Conservation (phyloP, 2,797 vertebrate species). For the Mionectes olivaceus region DNA sequence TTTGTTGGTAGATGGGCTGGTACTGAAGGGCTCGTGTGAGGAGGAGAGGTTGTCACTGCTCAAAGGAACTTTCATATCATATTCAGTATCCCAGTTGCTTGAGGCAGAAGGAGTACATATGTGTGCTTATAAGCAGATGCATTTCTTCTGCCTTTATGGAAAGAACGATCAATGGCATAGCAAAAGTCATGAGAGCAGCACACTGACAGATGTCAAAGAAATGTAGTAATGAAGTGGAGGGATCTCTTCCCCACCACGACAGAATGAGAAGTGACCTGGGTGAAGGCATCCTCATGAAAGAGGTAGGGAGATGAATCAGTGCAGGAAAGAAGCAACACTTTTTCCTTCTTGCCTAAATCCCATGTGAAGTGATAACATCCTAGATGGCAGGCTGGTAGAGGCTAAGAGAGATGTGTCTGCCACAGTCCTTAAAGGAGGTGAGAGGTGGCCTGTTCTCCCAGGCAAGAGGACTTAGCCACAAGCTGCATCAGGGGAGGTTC, state of each 20-base stretch:
- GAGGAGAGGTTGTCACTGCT: neutral
- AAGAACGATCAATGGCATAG: neutral
- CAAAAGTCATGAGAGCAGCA: neutral
- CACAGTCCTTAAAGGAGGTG: neutral
- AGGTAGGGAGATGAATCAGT: neutral
- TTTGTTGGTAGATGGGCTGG: accelerated
- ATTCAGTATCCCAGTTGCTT: neutral
- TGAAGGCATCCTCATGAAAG: neutral
- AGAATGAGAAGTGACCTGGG: neutral
- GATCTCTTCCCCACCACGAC: neutral
- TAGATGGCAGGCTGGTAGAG: neutral
- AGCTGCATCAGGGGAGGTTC: no score
- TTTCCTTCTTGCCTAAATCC: neutral
- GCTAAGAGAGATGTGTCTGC: neutral
- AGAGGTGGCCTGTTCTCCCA: no score
- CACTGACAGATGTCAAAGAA: neutral
- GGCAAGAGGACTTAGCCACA: no score
- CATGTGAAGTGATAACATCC: neutral
- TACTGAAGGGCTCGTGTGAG: neutral
- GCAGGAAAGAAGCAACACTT: neutral
- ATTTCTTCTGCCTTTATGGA: neutral
- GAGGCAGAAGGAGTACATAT: neutral
- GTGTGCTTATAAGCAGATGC: neutral
- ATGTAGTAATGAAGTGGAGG: neutral
- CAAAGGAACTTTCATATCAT: neutral